Percentiles rank a stretch among this genome's conserved stretches.
Evolutionary conservation across 2,888 invertebrate genomes (phyloP).

Genomic region (Ormyrus labotus): DNA sequence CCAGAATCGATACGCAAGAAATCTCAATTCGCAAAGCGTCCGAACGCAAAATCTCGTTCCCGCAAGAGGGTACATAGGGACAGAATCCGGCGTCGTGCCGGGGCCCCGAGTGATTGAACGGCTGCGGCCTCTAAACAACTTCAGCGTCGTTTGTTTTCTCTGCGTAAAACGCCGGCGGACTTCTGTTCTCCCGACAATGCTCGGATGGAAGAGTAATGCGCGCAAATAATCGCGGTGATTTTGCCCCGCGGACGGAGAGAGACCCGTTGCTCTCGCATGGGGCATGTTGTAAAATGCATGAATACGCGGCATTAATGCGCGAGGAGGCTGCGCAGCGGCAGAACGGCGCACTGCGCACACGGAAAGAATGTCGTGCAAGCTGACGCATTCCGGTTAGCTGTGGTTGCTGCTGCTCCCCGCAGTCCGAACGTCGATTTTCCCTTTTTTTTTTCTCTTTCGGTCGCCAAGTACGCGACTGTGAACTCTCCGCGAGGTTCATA

Average conservation of each 20-base stretch:
- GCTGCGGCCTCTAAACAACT: slow-evolving; percentile 36
- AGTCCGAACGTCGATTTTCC: no score
- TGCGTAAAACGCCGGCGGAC: slow-evolving; percentile 34
- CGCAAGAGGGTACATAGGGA: no score
- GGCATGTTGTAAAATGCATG: slow-evolving; percentile 54
- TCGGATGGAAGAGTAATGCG: slow-evolving; percentile 42
- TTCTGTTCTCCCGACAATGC: slow-evolving; percentile 12
- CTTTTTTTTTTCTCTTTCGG: neutral
- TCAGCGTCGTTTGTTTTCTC: slow-evolving; percentile 42
- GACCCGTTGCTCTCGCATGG: neutral
- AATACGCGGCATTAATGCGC: slow-evolving; percentile 46
- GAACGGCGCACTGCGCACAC: no score
- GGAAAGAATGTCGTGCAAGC: neutral
- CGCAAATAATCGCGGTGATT: slow-evolving; percentile 56
- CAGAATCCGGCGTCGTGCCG: slow-evolving; percentile 4
- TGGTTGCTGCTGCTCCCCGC: neutral
- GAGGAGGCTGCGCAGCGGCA: neutral
- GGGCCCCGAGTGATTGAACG: slow-evolving; percentile 38
- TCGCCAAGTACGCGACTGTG: neutral
- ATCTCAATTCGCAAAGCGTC: no score
- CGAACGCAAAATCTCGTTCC: no score
- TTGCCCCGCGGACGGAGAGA: slow-evolving; percentile 5
- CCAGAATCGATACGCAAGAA: no score
- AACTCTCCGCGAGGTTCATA: neutral
- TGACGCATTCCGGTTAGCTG: slow-evolving; percentile 21